Evolutionary conservation across 1,140 invertebrate species (phyloP), one percentile per base, ranked within the genome.

Genomic region (Bombyx mandarina): DNA sequence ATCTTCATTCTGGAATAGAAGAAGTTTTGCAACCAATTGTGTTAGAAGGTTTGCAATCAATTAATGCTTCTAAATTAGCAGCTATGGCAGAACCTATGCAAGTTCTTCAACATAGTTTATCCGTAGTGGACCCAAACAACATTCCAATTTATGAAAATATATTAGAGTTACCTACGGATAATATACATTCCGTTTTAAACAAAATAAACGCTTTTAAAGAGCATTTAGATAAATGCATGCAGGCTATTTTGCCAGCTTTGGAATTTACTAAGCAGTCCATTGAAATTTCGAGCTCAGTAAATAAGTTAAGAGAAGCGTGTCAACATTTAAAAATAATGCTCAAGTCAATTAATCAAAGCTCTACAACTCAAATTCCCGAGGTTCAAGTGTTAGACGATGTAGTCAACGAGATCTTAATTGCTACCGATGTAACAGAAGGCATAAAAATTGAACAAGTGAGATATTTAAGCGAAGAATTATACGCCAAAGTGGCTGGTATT

Each of bases 61-160:
- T 70, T 8, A 74, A 73, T 60, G 56, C 61, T 12, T 57, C 58
- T 26, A 71, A 77, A 60, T 63, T 84, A 3, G 68, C 81, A 57
- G 73, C 77, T 18, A 74, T 88, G 45, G 88, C 87, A 6, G 73
- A 88, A 52, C 79, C 87, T 8, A 71, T 89, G 55, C 71, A 86
- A 61, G 81, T 88, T 58, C 62, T 88, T 8, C 71, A 86, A 12
- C 66, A 79, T 63, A 64, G 71, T 66, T 67, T 89, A 60, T 73
- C 72, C 51, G 64, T 73, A 45, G 62, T 86, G 61, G 74, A 84
- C 61, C 62, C 63, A 47, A 71, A 58, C 59, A 77, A 77, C 66
- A 78, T 83, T 73, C 72, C 75, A 67, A 66, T 75, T 62, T 74
- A 69, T 54, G 72, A 83, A 78, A 63, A 70, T 65, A 66, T 72